Conservation (phyloP, 2,113 vertebrate genomes). For the Spea bombifrons region DNA sequence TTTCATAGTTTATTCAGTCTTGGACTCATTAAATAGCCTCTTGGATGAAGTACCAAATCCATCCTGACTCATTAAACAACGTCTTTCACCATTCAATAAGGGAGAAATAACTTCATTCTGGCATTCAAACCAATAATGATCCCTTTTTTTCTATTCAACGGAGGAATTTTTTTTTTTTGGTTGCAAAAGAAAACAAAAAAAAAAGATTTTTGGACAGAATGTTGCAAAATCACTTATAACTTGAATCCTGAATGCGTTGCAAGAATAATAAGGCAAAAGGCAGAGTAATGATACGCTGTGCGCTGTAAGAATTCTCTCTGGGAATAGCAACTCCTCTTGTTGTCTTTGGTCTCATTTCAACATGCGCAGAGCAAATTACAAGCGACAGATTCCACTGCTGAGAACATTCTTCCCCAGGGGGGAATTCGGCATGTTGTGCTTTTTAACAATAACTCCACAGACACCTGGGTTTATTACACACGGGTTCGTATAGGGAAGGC, state of each 20-base stretch:
- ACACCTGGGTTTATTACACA: constrained; percentile 42
- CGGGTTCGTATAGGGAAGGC: constrained; percentile 3
- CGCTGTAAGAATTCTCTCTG: constrained; percentile 14
- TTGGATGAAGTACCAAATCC: no score
- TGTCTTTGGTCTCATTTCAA: constrained; percentile 46
- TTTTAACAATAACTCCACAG: constrained; percentile 43
- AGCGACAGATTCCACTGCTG: constrained; percentile 45
- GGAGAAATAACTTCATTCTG: no score
- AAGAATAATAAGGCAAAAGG: background rate
- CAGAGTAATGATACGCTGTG: constrained; percentile 5
- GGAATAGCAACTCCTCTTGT: constrained; percentile 38
- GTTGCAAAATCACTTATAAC: constrained; percentile 6
- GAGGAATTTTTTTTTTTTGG: no score
- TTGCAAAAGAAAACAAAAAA: no score
- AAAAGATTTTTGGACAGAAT: background rate
- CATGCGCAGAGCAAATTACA: constrained; percentile 42
- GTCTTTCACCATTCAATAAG: no score
- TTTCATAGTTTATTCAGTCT: no score
- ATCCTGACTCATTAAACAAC: no score
- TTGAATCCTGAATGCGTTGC: background rate
- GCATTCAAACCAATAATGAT: no score
- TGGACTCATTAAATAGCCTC: no score
- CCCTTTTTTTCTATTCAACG: no score
- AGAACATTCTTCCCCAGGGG: constrained; percentile 33
- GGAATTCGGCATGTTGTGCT: constrained; percentile 33